These are phyloP conservation scores for Perccottus glenii DNA, from an alignment of 2,113 vertebrate genomes.

Conservation along the genomic window DNA sequence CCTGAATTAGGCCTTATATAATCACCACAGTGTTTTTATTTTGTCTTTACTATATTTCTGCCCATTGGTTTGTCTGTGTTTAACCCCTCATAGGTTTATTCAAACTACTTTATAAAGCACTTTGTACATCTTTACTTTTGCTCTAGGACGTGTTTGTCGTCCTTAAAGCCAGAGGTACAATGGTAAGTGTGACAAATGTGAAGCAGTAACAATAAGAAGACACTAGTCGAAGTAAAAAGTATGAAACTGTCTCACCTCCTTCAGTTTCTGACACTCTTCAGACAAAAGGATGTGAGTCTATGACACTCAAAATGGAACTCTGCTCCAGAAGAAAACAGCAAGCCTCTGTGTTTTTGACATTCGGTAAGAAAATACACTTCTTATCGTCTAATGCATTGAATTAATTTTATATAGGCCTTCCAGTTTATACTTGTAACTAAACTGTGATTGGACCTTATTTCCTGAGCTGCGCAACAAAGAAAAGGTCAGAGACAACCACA, in stretches of 20 bases:
- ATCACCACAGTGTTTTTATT: too few species aligned
- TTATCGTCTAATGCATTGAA: neutral
- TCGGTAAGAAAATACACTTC: neutral
- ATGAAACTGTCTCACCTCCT: neutral
- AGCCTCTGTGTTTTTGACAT: neutral
- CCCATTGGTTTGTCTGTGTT: too few species aligned
- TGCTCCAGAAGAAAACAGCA: neutral
- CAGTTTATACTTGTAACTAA: neutral
- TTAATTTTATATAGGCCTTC: neutral
- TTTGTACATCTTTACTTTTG: too few species aligned
- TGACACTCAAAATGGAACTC: neutral
- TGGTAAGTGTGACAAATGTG: too few species aligned
- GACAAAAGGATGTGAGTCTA: neutral
- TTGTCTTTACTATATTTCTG: too few species aligned
- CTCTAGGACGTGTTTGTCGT: too few species aligned
- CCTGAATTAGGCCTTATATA: too few species aligned
- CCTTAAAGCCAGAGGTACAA: too few species aligned
- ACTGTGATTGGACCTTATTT: neutral
- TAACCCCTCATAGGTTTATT: too few species aligned
- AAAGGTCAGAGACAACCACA: neutral
- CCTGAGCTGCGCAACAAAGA: neutral
- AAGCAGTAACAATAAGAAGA: neutral
- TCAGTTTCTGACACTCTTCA: neutral
- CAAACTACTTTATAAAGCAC: too few species aligned
- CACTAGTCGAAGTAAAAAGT: neutral